Base-by-base conservation (phyloP, 2,888 invertebrate genomes). In the Hirtodrosophila duncani region DNA sequence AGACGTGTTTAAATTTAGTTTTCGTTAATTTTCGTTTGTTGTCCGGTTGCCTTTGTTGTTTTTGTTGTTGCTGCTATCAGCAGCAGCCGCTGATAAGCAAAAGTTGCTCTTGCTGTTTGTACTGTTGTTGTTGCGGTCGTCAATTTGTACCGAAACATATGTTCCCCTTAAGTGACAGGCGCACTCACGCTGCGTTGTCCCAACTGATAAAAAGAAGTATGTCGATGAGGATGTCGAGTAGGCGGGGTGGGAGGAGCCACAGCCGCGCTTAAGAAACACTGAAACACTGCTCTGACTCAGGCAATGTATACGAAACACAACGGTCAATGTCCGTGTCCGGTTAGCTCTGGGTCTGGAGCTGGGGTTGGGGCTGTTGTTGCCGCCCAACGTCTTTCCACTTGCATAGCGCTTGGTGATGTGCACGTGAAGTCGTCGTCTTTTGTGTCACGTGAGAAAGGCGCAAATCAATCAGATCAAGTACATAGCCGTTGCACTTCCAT, bases 1-100 rank as follows among this genome's bases (percentile, higher is more conserved):
- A 74, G 75, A 75, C 72, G 75, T 75, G 72, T 63, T 74, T 71
- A 74, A 74, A 75, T 75, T 69, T 69, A 72, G 72, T 69, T 72
- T 74, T 67, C 56, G 75, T 74, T 74, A 74, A 74, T 74, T 74
- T 72, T 71, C 71, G 59, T 71, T 67, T 70, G 67, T 67, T 74
- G 42, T 62, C 42, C 31, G 51, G 34, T 27, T 17, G 39, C 42
- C 50, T 29, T 45, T 50, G 43, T 24, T 56, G 59, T 44, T 42
- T 29, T 26, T 50, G 31, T 10, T 42, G 34, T 18, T 49, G 44
- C 30, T 70, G 53, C 51, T 68, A 63, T 49, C 60, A 58, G 56
- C 67, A 51, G 55, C 33, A 42, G 51, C 45, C 42, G 37, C 62
- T 75, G 72, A 72, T 74, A 74, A 74, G 72, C 62, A 51, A 46